phyloP scores from a whole-genome alignment of 2,113 vertebrate genomes.

The Alethe diademata region DNA sequence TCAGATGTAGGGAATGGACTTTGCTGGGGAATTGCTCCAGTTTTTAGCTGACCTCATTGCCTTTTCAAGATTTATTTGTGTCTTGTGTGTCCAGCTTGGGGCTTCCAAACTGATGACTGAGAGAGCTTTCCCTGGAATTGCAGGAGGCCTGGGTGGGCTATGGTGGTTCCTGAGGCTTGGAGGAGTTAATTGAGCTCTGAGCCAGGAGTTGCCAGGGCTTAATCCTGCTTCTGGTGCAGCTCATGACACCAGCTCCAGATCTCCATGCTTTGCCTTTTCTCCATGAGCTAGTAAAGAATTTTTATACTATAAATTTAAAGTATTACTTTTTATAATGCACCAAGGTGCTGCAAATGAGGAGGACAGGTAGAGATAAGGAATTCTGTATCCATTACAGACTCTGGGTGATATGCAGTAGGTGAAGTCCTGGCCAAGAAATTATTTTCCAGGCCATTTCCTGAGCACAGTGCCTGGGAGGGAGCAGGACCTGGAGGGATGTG shows the following conservation, averaged over 20 bases:
- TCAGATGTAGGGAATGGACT: accelerated
- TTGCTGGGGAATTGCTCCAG: neutral
- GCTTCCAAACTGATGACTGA: neutral
- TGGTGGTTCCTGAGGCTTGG: neutral
- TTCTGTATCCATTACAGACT: neutral
- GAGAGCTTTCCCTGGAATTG: neutral
- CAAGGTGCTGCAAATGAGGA: neutral
- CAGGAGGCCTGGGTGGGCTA: neutral
- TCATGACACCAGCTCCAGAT: neutral
- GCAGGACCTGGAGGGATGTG: neutral
- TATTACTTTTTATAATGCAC: neutral
- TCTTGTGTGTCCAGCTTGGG: neutral
- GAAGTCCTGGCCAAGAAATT: neutral
- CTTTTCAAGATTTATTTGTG: neutral
- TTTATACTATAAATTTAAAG: neutral
- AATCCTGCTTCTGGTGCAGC: neutral
- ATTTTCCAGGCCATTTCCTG: neutral
- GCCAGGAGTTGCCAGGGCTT: neutral
- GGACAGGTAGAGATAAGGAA: neutral
- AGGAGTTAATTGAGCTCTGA: neutral
- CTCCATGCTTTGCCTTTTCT: neutral
- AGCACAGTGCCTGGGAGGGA: neutral
- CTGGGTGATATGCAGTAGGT: neutral
- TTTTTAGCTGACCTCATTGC: neutral
- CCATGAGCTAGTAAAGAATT: neutral